A percentile compares a stretch with the other conserved stretches of the same genome.
Conservation (phyloP, 2,797 vertebrate species). For the Acanthopagrus latus region DNA sequence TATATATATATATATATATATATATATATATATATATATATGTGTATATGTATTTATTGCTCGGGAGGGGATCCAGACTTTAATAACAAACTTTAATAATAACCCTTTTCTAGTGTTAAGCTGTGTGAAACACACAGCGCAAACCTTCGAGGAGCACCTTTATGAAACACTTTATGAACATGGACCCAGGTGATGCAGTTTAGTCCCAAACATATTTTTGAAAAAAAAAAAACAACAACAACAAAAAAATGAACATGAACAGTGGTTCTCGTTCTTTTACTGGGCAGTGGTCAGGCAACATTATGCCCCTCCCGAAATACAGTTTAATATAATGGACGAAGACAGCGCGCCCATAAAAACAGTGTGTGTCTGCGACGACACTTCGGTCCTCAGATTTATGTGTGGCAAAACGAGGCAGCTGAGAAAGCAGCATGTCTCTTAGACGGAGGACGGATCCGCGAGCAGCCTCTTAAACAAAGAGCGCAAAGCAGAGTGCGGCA, state of each 20-base stretch:
- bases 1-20: too few relatives aligned
- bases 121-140: background rate
- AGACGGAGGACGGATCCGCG: conserved; percentile 12
- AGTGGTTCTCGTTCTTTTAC: background rate
- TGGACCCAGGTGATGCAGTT: background rate
- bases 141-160: background rate
- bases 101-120: background rate
- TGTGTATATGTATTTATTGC: too few relatives aligned
- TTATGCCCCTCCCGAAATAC: conserved; percentile 35
- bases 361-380: conserved; percentile 32
- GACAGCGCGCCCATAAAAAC: conserved; percentile 40
- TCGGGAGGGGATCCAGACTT: too few relatives aligned
- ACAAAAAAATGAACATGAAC: too few relatives aligned
- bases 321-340: conserved; percentile 31
- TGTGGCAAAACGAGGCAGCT: conserved; percentile 42
- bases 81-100: too few relatives aligned
- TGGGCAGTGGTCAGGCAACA: conserved; percentile 44
- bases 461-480: conserved; percentile 43
- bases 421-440: conserved; percentile 39
- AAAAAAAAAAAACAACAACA: conserved; percentile 1
- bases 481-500: conserved; percentile 18
- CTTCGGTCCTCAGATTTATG: conserved; percentile 32
- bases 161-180: background rate
- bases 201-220: background rate
- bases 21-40: too few relatives aligned